A percentile compares a stretch with the other conserved stretches of the same genome.
phyloP scores from a whole-genome alignment of 2,888 invertebrate species.

The Pristionchus arcanus region DNA sequence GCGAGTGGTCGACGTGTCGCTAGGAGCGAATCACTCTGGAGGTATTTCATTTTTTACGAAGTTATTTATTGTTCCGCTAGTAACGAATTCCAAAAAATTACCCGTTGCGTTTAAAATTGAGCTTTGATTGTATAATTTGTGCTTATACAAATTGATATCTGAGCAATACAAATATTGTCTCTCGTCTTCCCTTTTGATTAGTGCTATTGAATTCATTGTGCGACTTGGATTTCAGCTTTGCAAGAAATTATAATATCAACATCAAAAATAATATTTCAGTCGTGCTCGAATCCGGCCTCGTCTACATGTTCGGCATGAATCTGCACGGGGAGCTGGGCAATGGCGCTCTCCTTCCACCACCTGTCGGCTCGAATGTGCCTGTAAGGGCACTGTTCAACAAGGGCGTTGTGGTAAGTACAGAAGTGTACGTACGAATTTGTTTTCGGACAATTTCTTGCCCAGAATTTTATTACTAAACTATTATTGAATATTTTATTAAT shows the following conservation, averaged over 20 bases:
- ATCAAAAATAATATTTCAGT: slow-evolving; percentile 61
- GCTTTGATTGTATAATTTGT: too few relatives aligned
- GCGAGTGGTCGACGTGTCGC: slow-evolving; percentile 83
- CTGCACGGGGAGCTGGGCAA: slow-evolving; percentile 84
- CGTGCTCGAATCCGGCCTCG: slow-evolving; percentile 84
- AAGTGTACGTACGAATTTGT: too few relatives aligned
- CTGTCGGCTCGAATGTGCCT: slow-evolving; percentile 79
- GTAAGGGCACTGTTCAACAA: slow-evolving; percentile 80
- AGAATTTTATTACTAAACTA: too few relatives aligned
- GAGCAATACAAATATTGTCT: too few relatives aligned
- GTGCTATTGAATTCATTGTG: too few relatives aligned
- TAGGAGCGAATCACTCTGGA: slow-evolving; percentile 83
- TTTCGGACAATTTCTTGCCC: too few relatives aligned
- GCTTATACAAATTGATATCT: too few relatives aligned
- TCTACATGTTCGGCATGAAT: slow-evolving; percentile 84
- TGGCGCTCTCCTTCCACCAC: slow-evolving; percentile 80
- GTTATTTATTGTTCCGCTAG: too few relatives aligned
- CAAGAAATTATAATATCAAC: background rate
- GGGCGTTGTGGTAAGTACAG: slow-evolving; percentile 47
- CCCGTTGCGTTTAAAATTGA: too few relatives aligned
- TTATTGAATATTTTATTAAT: background rate
- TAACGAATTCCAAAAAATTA: too few relatives aligned
- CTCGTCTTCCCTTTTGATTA: too few relatives aligned
- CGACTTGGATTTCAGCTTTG: background rate
- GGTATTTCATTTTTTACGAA: too few relatives aligned